Base-by-base conservation (phyloP, 2,113 vertebrate genomes). In the Chaetura pelagica region DNA sequence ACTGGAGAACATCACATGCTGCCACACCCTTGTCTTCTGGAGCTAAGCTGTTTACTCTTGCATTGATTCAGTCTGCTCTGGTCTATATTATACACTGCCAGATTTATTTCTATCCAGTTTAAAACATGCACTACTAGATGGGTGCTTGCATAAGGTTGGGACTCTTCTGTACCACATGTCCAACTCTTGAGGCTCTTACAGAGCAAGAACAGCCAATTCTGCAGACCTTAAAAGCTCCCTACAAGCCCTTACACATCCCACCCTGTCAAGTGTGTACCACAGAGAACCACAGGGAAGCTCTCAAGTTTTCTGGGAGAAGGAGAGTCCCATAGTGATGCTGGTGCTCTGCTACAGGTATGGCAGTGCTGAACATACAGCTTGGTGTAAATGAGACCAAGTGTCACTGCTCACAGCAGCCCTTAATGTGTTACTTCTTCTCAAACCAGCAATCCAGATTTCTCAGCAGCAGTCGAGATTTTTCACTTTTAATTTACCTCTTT, bases 1-100 rank as follows among this genome's bases (percentile, higher is more conserved):
- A 20, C 18, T 2, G 0, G 17, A 15, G 81, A 64, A 27, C 46
- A 38, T 4, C 13, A 2, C 9, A 6, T 0, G 3, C 44, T 1
- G 1, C 57, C 75, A 68, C 68, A 48, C 2, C 48, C 68, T 38
- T 15, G 26, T 44, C 58, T 62, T 26, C 74, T 52, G 54, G 66
- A 73, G 63, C 80, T 75, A 63, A 42, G 26, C 62, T 87, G 32
- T 3, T 84, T 48, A 32, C 59, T 71, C n/a, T 6, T 20, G 32
- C 63, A 51, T 52, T 3, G 51, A 27, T 8, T 78, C 46, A 6
- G 0, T 7, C 44, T 52, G 44, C 68, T 59, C 55, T 55, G 40
- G 4, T 42, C 59, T 64, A 1, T 10, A 1, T 0, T 3, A 12
- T 4, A 7, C 0, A 3, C 40, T 88, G 62, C 42, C 49, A 9